These are phyloP conservation scores for Casuarius casuarius DNA, from an alignment of 2,113 vertebrate genomes.

Conservation along the genomic window DNA sequence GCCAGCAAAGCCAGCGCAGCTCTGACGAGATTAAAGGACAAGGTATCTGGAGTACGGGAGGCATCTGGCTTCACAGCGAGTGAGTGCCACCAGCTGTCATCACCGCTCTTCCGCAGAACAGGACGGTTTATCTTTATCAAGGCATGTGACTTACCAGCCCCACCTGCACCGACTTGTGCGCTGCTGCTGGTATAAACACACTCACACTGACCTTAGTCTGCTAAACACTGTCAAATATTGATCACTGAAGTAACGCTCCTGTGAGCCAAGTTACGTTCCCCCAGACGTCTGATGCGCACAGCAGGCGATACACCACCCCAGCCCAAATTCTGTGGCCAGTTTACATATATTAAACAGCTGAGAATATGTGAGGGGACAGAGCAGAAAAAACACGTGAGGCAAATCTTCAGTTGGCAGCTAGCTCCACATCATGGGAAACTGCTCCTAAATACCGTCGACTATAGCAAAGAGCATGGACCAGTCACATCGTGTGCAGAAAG, in stretches of 20 bases:
- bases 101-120: slow-evolving; percentile 14
- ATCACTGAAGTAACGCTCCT: not conserved
- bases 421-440: not conserved
- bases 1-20: not conserved
- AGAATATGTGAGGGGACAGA: not conserved
- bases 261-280: not conserved
- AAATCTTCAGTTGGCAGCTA: not conserved
- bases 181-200: slow-evolving; percentile 3
- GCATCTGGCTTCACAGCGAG: slow-evolving; percentile 1
- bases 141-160: slow-evolving; percentile 10
- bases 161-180: slow-evolving; percentile 4
- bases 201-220: not conserved
- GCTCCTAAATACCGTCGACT: not conserved
- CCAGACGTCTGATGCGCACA: not conserved
- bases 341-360: not conserved
- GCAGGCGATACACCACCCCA: not conserved
- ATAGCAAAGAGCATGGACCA: not conserved
- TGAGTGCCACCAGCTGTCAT: slow-evolving; percentile 19
- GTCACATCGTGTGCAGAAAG: accelerated
- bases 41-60: slow-evolving; percentile 8
- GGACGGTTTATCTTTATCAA: not conserved
- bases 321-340: not conserved
- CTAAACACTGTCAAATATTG: not conserved
- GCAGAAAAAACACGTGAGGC: not conserved
- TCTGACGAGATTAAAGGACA: not conserved